phyloP scores from a whole-genome alignment of 1,140 invertebrate genomes.

The Bicyclus anynana region DNA sequence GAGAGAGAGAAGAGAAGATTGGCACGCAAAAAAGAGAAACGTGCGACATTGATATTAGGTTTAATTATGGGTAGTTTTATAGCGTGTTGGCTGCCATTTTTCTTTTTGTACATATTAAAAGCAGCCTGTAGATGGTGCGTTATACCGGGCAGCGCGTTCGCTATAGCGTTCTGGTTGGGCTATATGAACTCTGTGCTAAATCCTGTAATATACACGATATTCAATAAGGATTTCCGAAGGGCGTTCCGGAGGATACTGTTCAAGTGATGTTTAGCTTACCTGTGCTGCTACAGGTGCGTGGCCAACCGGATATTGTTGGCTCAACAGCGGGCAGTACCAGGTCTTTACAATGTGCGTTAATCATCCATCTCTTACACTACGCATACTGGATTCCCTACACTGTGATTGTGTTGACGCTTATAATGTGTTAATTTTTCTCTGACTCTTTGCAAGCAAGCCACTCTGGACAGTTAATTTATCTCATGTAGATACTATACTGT shows the following conservation, averaged over 20 bases:
- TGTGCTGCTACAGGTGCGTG: constrained; percentile 84
- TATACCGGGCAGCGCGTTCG: constrained; percentile 91
- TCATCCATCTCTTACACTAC: no score
- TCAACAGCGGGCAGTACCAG: constrained; percentile 79
- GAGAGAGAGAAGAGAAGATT: constrained; percentile 95
- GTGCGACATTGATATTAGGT: constrained; percentile 97
- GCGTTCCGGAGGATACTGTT: constrained; percentile 97
- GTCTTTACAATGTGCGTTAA: constrained; percentile 75
- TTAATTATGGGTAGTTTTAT: constrained; percentile 99
- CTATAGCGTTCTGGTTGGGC: constrained; percentile 98
- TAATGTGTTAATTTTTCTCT: no score
- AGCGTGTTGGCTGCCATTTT: constrained; percentile 99
- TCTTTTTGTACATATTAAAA: constrained; percentile 94
- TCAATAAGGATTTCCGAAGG: constrained; percentile 98
- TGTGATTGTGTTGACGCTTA: no score
- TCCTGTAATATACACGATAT: constrained; percentile 98
- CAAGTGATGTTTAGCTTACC: constrained; percentile 91
- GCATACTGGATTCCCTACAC: no score
- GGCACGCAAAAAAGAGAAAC: constrained; percentile 97
- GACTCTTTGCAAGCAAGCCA: no score
- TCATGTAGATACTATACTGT: no score
- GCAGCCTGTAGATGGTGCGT: constrained; percentile 87
- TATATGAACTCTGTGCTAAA: constrained; percentile 99
- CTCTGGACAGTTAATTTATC: no score
- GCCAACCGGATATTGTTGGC: constrained; percentile 78